These are phyloP conservation scores for Nothura maculosa DNA, from an alignment of 2,797 vertebrate genomes.

Conservation along the genomic window DNA sequence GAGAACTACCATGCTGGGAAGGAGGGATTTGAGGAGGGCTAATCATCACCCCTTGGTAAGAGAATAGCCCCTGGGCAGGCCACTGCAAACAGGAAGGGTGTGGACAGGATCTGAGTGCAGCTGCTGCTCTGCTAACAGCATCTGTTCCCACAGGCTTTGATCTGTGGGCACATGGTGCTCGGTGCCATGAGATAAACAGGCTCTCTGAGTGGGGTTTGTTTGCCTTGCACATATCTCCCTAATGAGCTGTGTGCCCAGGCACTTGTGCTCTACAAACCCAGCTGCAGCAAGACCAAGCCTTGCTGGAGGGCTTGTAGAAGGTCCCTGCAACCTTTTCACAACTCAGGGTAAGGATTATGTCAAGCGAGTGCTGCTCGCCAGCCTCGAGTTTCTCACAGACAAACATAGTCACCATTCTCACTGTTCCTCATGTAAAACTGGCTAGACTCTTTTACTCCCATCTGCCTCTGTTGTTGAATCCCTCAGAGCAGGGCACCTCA, in stretches of 20 bases:
- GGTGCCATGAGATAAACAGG: slow-evolving; percentile 84
- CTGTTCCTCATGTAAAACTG: neutral
- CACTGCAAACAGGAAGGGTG: slow-evolving; percentile 89
- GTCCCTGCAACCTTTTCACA: neutral
- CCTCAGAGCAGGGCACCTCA: neutral
- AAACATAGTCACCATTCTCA: neutral
- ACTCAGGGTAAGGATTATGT: neutral
- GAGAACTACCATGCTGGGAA: slow-evolving; percentile 68
- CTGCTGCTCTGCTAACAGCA: slow-evolving; percentile 81
- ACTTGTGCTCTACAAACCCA: slow-evolving; percentile 23
- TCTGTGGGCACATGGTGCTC: slow-evolving; percentile 80
- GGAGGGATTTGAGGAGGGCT: slow-evolving; percentile 63
- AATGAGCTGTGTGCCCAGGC: slow-evolving; percentile 66
- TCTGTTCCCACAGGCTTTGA: slow-evolving; percentile 89
- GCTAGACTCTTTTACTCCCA: neutral
- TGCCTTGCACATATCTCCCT: slow-evolving; percentile 79
- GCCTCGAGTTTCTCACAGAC: neutral
- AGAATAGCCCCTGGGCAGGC: slow-evolving; percentile 84
- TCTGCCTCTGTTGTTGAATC: neutral
- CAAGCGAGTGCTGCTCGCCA: neutral
- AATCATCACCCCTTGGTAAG: slow-evolving; percentile 80
- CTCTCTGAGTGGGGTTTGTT: slow-evolving; percentile 79
- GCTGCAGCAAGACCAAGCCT: neutral
- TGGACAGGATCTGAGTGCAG: slow-evolving; percentile 87
- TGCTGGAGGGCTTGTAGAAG: neutral